Evolutionary conservation across 2,797 vertebrate genomes (phyloP).

Genomic region (Pachyuromys duprasi): DNA sequence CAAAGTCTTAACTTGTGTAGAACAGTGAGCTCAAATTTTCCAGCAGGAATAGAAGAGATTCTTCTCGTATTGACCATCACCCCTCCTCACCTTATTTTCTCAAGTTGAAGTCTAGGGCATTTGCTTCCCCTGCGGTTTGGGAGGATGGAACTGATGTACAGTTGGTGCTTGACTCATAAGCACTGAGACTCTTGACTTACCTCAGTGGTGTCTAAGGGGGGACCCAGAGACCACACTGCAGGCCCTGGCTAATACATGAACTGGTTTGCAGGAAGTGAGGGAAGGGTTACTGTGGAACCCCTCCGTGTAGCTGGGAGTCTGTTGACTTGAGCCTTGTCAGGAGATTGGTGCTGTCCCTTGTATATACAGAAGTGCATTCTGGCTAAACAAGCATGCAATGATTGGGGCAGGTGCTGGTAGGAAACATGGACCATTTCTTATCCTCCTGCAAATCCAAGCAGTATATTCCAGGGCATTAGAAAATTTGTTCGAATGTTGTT

Average conservation of each 20-base stretch:
- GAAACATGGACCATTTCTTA: not conserved
- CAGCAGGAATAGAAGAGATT: not conserved
- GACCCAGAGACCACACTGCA: not conserved
- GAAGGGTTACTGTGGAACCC: not conserved
- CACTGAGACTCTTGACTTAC: not conserved
- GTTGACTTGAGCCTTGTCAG: not conserved
- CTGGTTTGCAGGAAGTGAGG: not conserved
- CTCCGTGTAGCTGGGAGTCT: not conserved
- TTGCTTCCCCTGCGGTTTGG: not conserved
- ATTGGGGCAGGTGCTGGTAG: not conserved
- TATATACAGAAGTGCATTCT: not conserved
- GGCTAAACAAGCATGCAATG: not conserved
- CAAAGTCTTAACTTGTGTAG: not conserved
- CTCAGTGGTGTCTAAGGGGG: not conserved
- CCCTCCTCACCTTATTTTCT: not conserved
- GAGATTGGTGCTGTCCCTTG: not conserved
- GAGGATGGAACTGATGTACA: accelerated
- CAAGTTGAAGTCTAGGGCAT: not conserved
- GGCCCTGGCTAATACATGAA: not conserved
- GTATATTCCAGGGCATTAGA: constrained; percentile 1
- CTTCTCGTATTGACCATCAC: not conserved
- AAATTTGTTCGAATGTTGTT: not conserved
- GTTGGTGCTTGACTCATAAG: not conserved
- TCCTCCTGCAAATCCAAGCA: not conserved
- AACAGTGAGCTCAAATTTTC: not conserved